Percentiles rank a stretch among this genome's conserved stretches.
Conservation (phyloP, 2,888 invertebrate species). For the Parelbella ahira region DNA sequence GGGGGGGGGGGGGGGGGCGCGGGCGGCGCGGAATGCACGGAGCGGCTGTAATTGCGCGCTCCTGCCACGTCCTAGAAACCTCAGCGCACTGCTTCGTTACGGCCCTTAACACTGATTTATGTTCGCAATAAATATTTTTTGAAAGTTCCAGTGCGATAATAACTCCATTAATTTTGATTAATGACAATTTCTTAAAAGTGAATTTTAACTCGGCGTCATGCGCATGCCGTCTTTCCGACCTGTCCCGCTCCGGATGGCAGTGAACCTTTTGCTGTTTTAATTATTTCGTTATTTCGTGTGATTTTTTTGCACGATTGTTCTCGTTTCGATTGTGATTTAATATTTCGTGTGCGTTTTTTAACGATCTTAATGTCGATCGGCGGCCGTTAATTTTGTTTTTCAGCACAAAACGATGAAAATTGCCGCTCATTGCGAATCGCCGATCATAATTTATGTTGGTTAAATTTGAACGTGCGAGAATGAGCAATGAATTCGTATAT, state of each 20-base stretch:
- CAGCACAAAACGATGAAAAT: constrained; percentile 3
- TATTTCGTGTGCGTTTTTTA: constrained; percentile 21
- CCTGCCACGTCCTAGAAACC: constrained; percentile 72
- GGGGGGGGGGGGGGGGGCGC: too few relatives aligned
- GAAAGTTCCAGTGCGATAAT: constrained; percentile 78
- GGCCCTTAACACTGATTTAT: constrained; percentile 78
- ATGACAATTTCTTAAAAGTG: constrained; percentile 78
- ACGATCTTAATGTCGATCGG: constrained; percentile 8
- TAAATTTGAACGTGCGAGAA: not conserved
- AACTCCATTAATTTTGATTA: constrained; percentile 81
- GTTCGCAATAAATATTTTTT: constrained; percentile 76
- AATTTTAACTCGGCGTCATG: constrained; percentile 56
- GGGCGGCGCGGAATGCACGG: too few relatives aligned
- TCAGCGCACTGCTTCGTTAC: constrained; percentile 63
- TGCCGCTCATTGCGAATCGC: not conserved
- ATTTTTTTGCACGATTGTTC: constrained; percentile 60
- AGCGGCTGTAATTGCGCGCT: constrained; percentile 54
- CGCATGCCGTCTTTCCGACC: constrained; percentile 40
- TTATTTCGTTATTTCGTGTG: constrained; percentile 54
- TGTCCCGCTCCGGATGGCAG: constrained; percentile 52
- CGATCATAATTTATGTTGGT: constrained; percentile 12
- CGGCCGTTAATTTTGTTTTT: constrained; percentile 21
- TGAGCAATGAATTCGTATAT: constrained; percentile 19
- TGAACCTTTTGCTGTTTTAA: constrained; percentile 63
- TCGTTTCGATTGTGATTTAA: constrained; percentile 49